Base-by-base conservation (phyloP, 2,113 vertebrate genomes). In the Tautogolabrus adspersus region DNA sequence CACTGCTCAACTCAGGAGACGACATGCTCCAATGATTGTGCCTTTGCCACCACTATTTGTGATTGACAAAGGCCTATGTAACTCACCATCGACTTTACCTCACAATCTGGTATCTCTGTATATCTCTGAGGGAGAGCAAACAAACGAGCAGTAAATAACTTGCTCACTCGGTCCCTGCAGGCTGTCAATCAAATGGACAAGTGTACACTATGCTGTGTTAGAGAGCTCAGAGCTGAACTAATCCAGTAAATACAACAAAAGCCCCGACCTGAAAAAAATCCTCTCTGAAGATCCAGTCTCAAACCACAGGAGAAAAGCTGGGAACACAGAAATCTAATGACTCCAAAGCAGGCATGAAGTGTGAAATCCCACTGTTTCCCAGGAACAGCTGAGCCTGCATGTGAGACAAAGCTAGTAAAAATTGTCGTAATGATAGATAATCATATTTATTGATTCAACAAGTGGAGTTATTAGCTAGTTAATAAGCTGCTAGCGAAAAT, bases 221-320 rank as follows among this genome's bases (percentile, higher is more conserved):
- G 82, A 72, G 84, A 84, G 88, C 87, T 88, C 87, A 67, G 81
- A 83, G 92, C 89, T 86, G 90, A 93, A 93, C 89, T 93, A 92
- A 93, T 91, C 91, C 91, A 88, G 86, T 88, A 84, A 92, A 90
- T 83, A 83, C 83, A 74, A 91, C 83, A 78, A 88, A 84, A 83
- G 89, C 83, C 79, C 72, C 19, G 44, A 89, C 87, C 86, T 82
- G 85, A 81, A 82, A 57, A 83, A 82, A 90, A 88, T 85, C 72
- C 88, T 51, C 83, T 87, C 9, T 81, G 80, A 72, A 90, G 68
- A 91, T 89, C 77, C 84, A 86, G 88, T 81, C 84, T 81, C 76
- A 87, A 87, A 84, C 83, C 84, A 72, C 89, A 72, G 85, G 83
- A 88, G 85, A 74, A 75, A 90, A 80, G 72, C 85, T 66, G 80